phyloP scores from a whole-genome alignment of 2,113 vertebrate genomes.

The Malaclemys terrapin region DNA sequence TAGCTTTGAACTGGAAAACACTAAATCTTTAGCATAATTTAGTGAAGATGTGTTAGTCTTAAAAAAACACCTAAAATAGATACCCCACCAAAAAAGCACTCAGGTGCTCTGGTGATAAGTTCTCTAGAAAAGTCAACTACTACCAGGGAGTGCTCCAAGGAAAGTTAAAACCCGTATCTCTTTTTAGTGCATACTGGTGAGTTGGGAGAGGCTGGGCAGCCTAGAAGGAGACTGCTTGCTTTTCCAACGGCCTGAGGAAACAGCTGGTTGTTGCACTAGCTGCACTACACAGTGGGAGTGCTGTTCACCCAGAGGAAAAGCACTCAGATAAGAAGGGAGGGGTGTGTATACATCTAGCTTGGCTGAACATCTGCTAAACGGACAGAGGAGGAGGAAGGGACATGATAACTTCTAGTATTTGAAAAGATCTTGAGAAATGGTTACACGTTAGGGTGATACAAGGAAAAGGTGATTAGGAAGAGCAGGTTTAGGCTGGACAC shows the following conservation, averaged over 20 bases:
- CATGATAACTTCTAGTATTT: neutral
- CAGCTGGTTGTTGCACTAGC: neutral
- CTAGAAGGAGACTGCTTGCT: neutral
- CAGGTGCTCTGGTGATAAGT: neutral
- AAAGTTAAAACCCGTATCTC: neutral
- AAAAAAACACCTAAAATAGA: neutral
- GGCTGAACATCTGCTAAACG: conserved; percentile 5
- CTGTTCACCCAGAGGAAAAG: neutral
- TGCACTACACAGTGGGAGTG: neutral
- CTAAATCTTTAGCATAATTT: neutral
- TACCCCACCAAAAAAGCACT: accelerated
- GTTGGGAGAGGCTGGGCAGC: neutral
- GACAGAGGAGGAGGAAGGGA: neutral
- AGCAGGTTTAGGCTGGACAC: neutral
- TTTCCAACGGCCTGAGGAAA: neutral
- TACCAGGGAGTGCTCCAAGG: neutral
- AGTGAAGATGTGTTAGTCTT: neutral
- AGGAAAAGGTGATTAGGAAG: neutral
- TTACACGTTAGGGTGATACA: neutral
- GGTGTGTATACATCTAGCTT: neutral
- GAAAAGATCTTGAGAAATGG: neutral
- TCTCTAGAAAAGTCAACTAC: neutral
- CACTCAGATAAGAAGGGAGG: neutral
- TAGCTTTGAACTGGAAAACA: neutral
- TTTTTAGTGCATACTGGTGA: neutral